phyloP scores from a whole-genome alignment of 1,140 invertebrate genomes.

The Venturia canescens region DNA sequence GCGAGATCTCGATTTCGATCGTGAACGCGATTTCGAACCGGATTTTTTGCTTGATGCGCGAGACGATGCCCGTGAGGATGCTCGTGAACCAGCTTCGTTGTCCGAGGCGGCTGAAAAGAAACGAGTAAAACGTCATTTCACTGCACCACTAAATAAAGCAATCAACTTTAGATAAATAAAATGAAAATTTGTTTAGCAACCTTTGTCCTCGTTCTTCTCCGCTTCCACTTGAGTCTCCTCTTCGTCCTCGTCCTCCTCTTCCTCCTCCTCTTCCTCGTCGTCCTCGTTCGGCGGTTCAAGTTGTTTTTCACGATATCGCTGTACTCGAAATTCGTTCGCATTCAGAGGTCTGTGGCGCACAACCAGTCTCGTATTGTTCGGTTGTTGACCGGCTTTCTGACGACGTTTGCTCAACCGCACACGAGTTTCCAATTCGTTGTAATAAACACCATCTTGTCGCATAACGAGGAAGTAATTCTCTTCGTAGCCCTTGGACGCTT shows the following conservation, averaged over 20 bases:
- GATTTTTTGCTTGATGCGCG: conserved; percentile 65
- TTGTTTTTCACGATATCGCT: conserved; percentile 90
- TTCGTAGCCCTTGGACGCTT: conserved; percentile 97
- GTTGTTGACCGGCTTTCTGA: conserved; percentile 84
- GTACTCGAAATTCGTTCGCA: conserved; percentile 90
- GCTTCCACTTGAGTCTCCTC: conserved; percentile 63
- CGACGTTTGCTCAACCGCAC: conserved; percentile 94
- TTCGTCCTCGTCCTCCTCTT: conserved; percentile 70
- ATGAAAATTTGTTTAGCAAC: conserved; percentile 48
- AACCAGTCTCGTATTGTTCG: conserved; percentile 89
- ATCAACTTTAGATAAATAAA: no score
- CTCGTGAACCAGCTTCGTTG: conserved; percentile 61
- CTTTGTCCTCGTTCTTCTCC: conserved; percentile 69
- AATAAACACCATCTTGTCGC: conserved; percentile 92
- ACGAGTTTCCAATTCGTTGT: conserved; percentile 97
- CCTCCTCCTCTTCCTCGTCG: conserved; percentile 82
- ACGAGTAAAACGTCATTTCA: neutral
- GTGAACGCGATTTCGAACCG: conserved; percentile 55
- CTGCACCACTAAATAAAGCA: no score
- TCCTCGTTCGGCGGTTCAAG: conserved; percentile 92
- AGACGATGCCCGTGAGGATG: conserved; percentile 66
- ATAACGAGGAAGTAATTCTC: conserved; percentile 99
- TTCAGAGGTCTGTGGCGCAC: conserved; percentile 95
- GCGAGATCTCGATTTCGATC: conserved; percentile 61
- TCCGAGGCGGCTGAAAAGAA: conserved; percentile 53